Base-by-base conservation (phyloP, 2,113 vertebrate species). In the Notothenia rossii region DNA sequence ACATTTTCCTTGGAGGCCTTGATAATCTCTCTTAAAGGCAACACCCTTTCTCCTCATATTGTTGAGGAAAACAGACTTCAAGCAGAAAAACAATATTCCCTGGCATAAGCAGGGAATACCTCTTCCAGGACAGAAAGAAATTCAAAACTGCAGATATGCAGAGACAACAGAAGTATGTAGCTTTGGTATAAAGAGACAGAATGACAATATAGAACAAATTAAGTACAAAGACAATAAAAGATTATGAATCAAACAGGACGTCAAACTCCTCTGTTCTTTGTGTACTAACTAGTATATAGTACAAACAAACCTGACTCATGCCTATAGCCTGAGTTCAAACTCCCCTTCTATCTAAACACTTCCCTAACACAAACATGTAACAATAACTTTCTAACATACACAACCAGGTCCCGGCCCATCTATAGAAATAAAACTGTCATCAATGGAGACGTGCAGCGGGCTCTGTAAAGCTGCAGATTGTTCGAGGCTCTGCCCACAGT, bases 341-440 rank as follows among this genome's bases (percentile, higher is more conserved):
- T 36, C 17, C 69, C 68, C 53, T 56, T 72, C 17, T 25, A 20
- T 66, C 40, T 20, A 81, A 81, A 71, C 80, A 77, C 40, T 66
- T 55, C 18, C 15, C 18, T 20, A 54, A 58, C 49, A 59, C 65
- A 83, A 84, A 88, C 66, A 75, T 60, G 40, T n/a, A 59, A 54
- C 58, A 60, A 72, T 17, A 75, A 71, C 65, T 66, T 64, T 60
- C 25, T 61, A 40, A 60, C 66, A 72, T 48, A 86, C 61, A 77
- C 71, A 59, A 29, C 10, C 33, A 25, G 29, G 53, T 48, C 29
- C 54, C 17, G n/a, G 79, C 60, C 51, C 68, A 75, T 86, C 80
- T 55, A 77, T 33, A 89, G 69, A 84, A 68, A 84, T 76, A 78
- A 87, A 88, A 84, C 70, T 76, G 78, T 75, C 81, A 82, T 84